phyloP scores from a whole-genome alignment of 1,140 invertebrate genomes.

The Mercenaria mercenaria region DNA sequence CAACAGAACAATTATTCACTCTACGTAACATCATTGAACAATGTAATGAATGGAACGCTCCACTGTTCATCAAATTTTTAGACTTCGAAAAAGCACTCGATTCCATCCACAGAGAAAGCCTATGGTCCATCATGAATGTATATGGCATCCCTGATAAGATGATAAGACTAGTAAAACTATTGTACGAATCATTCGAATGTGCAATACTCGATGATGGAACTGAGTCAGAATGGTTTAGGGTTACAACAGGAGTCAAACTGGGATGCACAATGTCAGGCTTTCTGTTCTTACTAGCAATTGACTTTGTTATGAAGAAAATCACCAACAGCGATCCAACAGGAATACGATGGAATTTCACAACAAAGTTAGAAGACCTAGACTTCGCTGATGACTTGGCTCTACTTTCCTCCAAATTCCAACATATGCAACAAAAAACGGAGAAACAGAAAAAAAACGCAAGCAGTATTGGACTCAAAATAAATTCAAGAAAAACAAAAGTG shows the following conservation, averaged over 20 bases:
- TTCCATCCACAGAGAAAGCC: background rate
- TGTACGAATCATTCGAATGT: background rate
- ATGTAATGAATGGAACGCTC: constrained; percentile 43
- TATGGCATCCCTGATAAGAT: constrained; percentile 32
- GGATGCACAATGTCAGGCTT: constrained; percentile 3
- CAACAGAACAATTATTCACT: constrained; percentile 43
- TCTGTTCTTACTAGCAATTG: background rate
- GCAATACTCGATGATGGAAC: background rate
- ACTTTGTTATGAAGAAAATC: constrained; percentile 26
- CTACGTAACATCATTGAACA: constrained; percentile 59
- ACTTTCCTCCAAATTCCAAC: constrained; percentile 34
- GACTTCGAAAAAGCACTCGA: constrained; percentile 69
- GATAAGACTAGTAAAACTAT: background rate
- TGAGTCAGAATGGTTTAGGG: background rate
- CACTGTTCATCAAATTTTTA: constrained; percentile 37
- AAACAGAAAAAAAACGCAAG: background rate
- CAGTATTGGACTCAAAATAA: constrained; percentile 36
- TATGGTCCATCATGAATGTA: constrained; percentile 28
- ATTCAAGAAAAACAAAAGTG: constrained; percentile 37
- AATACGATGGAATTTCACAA: background rate
- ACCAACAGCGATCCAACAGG: background rate
- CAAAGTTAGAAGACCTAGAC: constrained; percentile 53
- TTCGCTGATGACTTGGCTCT: constrained; percentile 67
- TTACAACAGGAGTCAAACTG: constrained; percentile 30
- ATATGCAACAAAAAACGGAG: constrained; percentile 59